A percentile compares a stretch with the other conserved stretches of the same genome.
phyloP scores from a whole-genome alignment of 2,888 invertebrate genomes.

The Torymus aiolomorphi region DNA sequence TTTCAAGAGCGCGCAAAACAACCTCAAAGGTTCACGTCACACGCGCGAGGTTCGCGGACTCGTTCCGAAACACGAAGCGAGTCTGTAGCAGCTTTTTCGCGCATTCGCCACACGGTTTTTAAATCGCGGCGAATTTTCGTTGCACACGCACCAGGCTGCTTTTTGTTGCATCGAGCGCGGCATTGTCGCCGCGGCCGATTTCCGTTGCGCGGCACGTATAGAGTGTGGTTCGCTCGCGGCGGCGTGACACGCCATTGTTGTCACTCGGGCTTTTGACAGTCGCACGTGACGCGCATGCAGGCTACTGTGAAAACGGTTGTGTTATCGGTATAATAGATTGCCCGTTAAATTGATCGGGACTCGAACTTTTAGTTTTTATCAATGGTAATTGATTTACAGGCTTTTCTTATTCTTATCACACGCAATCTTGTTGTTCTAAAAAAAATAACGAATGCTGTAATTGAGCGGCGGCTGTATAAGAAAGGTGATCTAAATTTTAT shows the following conservation, averaged over 20 bases:
- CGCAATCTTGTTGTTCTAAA: no score
- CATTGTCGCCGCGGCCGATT: slow-evolving; percentile 14
- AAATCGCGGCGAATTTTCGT: not conserved
- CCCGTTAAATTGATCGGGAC: not conserved
- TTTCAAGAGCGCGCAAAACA: slow-evolving; percentile 13
- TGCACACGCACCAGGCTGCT: no score
- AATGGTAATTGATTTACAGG: no score
- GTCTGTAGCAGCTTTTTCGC: not conserved
- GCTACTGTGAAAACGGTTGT: not conserved
- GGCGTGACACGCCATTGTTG: slow-evolving; percentile 5
- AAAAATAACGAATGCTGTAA: no score
- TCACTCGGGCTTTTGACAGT: not conserved
- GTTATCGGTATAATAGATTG: not conserved
- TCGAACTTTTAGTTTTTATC: no score
- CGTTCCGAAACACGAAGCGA: no score
- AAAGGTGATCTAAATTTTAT: no score
- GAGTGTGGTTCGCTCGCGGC: not conserved
- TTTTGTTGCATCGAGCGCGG: not conserved
- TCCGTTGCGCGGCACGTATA: slow-evolving; percentile 20
- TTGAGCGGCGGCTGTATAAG: no score
- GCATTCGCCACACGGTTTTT: not conserved
- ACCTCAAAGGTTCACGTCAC: no score
- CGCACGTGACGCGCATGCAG: slow-evolving; percentile 12
- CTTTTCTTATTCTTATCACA: no score
- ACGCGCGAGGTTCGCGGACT: no score